Evolutionary conservation across 2,888 invertebrate species (phyloP), one percentile per base, ranked within the genome.

Genomic region (Zelleria hepariella): DNA sequence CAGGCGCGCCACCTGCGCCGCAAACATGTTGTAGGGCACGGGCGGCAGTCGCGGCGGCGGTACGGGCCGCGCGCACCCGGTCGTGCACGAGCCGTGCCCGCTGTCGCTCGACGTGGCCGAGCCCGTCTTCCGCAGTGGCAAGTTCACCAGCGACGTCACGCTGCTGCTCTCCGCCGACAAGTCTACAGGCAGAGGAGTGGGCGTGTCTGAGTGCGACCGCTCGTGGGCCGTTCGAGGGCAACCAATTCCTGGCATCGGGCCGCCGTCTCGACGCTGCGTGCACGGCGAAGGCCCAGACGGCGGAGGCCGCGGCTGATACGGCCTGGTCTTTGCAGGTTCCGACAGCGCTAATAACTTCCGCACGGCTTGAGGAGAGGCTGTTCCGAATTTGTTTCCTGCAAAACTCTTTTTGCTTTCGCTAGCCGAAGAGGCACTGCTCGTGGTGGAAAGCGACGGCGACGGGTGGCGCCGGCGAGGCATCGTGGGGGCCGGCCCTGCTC

Each of bases 311-410:
- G 97, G 96, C 75, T 96, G 96, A 74, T 96, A 95, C 5, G 95
- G 96, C 59, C 96, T 91, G 8, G 96, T 95, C 82, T 97, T 97
- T 58, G 93, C 94, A 15, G 94, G 94, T 75, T 96, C 96, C 10
- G 96, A 95, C 27, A 99, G 90, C 6, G 98, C 94, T 67, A 99
- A 89, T 77, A 99, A 92, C 81, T 99, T 99, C 70, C 98, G 93
- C 20, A 99, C 97, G 7, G 98, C 97, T 82, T 98, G 98, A 21
- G 99, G 99, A 15, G 98, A 98, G 49, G 98, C 98, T 49, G 98
- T 94, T 65, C 98, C 94, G 71, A 94, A 94, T 77, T 94, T 94
- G 66, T 93, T 93, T 0, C 92, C 91, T 0, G 86, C 88, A 67
- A 89, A 89, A 65, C 89, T 87, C 66, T 90, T 90, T 71, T 90